These are phyloP conservation scores for Tenthredo amoena DNA, from an alignment of 2,888 invertebrate species.

Conservation along the genomic window DNA sequence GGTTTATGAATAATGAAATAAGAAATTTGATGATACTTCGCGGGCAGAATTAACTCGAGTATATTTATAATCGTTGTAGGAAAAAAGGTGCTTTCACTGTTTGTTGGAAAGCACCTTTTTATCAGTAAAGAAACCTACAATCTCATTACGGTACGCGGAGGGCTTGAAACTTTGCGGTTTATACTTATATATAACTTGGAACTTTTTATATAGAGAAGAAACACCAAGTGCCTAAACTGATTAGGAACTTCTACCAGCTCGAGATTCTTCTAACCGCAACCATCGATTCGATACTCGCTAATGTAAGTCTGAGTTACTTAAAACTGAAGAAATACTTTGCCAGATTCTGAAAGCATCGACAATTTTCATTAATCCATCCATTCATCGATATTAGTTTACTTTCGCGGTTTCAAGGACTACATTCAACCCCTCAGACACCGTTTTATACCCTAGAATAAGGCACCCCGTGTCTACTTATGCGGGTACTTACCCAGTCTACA, in stretches of 20 bases:
- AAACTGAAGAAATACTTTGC: not conserved
- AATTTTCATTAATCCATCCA: not conserved
- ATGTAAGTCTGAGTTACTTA: not conserved
- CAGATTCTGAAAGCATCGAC: too few relatives aligned
- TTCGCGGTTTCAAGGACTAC: not conserved
- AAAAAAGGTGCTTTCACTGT: not conserved
- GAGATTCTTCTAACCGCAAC: not conserved
- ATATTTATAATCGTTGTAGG: not conserved
- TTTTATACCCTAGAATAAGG: not conserved
- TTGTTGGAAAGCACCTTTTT: slow-evolving; percentile 13
- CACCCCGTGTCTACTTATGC: slow-evolving; percentile 1
- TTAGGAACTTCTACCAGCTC: not conserved
- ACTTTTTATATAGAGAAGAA: not conserved
- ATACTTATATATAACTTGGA: not conserved
- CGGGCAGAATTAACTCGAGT: not conserved
- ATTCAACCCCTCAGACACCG: not conserved
- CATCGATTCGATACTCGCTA: not conserved
- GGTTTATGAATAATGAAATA: not conserved
- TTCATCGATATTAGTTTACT: not conserved
- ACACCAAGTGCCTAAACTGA: slow-evolving; percentile 16
- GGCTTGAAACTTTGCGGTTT: slow-evolving; percentile 10
- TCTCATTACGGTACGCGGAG: slow-evolving; percentile 9
- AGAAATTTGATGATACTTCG: not conserved
- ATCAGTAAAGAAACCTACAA: not conserved
- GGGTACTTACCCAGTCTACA: not conserved